phyloP scores from a whole-genome alignment of 2,888 invertebrate species.

The Graphium colonna region DNA sequence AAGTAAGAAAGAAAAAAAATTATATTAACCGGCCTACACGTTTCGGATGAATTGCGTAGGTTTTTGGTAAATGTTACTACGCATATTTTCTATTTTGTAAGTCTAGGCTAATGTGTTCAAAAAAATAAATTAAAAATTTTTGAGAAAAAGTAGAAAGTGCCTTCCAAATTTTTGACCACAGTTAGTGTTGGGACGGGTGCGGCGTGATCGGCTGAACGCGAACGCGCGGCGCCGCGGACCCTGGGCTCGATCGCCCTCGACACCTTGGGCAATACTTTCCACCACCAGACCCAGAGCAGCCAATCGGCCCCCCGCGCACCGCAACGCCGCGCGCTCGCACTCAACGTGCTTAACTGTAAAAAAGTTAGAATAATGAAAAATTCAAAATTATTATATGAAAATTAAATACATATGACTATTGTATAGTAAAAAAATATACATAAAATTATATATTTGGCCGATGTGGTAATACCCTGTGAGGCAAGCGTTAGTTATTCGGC shows the following conservation, averaged over 20 bases:
- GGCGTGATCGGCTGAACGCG: conserved; percentile 63
- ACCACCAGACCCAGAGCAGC: conserved; percentile 30
- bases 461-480: conserved; percentile 88
- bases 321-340: conserved; percentile 41
- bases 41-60: conserved; percentile 76
- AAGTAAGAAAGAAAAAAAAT: conserved; percentile 49
- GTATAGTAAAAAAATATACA: conserved; percentile 76
- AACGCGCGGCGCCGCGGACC: conserved; percentile 41
- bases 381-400: conserved; percentile 80
- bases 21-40: conserved; percentile 73
- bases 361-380: conserved; percentile 65
- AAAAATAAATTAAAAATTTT: conserved; percentile 78
- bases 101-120: conserved; percentile 89
- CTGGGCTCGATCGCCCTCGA: too few relatives aligned
- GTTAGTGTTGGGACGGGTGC: conserved; percentile 80
- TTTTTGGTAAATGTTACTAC: conserved; percentile 79
- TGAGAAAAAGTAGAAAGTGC: conserved; percentile 87
- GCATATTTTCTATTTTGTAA: conserved; percentile 80
- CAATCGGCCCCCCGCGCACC: conserved; percentile 8
- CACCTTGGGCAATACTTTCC: too few relatives aligned
- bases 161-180: conserved; percentile 85
- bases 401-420: conserved; percentile 78
- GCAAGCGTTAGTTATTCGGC: conserved; percentile 80
- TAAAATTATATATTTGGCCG: conserved; percentile 77
- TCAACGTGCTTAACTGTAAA: conserved; percentile 72